Evolutionary conservation across 2,113 vertebrate genomes (phyloP).

Genomic region (Apodemus sylvaticus): DNA sequence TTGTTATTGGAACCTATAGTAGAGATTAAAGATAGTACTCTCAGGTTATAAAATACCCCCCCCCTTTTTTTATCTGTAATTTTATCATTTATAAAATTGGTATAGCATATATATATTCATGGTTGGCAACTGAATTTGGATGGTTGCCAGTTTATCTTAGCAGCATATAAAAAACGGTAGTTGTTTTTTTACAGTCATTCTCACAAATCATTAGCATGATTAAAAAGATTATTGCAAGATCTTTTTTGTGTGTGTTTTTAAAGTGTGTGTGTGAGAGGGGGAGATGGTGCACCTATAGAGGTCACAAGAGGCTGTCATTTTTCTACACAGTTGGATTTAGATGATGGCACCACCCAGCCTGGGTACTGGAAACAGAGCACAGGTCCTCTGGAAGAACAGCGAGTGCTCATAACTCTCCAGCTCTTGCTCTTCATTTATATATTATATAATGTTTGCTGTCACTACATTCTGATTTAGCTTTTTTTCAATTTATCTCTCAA

Average conservation of each 20-base stretch:
- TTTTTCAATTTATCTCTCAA: background rate
- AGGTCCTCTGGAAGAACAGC: background rate
- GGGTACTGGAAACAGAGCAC: background rate
- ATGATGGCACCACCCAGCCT: background rate
- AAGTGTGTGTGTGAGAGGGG: background rate
- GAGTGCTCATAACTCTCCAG: background rate
- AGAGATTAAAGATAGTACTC: background rate
- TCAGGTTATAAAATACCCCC: background rate
- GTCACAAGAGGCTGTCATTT: background rate
- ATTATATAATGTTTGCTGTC: background rate
- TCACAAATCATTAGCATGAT: background rate
- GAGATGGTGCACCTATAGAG: background rate
- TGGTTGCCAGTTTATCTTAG: background rate
- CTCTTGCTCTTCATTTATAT: background rate
- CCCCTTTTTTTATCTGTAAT: background rate
- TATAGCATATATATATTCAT: background rate
- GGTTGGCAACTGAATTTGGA: background rate
- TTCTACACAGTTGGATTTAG: background rate
- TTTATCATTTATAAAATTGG: background rate
- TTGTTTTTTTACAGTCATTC: conserved; percentile 25
- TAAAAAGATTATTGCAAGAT: conserved; percentile 13
- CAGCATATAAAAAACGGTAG: background rate
- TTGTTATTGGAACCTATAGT: background rate
- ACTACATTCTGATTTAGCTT: background rate
- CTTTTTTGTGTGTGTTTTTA: background rate